phyloP scores from a whole-genome alignment of 1,140 invertebrate genomes.

The Papilio helenus region DNA sequence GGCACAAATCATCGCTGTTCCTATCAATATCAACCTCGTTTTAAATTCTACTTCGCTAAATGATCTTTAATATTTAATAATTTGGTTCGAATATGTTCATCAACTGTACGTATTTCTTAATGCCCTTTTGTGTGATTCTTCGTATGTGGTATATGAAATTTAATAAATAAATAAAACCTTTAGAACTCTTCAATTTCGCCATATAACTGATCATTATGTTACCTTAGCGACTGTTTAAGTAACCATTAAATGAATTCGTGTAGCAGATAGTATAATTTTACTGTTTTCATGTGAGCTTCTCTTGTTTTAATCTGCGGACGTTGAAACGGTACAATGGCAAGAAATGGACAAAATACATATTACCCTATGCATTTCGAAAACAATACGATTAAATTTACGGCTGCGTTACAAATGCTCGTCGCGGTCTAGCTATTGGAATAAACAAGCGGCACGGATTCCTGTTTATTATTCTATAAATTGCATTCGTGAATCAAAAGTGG shows the following conservation, averaged over 20 bases:
- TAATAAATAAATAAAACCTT: no score
- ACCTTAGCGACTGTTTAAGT: not conserved
- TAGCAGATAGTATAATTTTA: not conserved
- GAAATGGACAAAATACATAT: constrained; percentile 18
- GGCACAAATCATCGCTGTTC: not conserved
- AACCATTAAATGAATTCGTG: not conserved
- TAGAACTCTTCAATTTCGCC: no score
- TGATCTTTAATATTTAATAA: not conserved
- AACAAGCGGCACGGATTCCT: constrained; percentile 9
- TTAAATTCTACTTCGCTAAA: not conserved
- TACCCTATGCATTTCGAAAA: constrained; percentile 18
- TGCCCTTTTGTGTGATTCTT: no score
- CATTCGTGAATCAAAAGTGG: constrained; percentile 14
- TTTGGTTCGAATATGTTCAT: not conserved
- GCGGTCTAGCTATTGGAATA: not conserved
- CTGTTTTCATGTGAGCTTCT: not conserved
- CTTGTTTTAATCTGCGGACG: not conserved
- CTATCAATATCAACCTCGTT: not conserved
- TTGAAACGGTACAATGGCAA: not conserved
- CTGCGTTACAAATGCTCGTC: not conserved
- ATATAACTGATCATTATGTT: not conserved
- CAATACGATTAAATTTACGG: constrained; percentile 14
- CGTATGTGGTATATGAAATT: no score
- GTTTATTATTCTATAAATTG: constrained; percentile 19
- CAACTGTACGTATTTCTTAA: no score